These are phyloP conservation scores for Agapornis canus DNA, from an alignment of 2,797 vertebrate species.

Conservation along the genomic window DNA sequence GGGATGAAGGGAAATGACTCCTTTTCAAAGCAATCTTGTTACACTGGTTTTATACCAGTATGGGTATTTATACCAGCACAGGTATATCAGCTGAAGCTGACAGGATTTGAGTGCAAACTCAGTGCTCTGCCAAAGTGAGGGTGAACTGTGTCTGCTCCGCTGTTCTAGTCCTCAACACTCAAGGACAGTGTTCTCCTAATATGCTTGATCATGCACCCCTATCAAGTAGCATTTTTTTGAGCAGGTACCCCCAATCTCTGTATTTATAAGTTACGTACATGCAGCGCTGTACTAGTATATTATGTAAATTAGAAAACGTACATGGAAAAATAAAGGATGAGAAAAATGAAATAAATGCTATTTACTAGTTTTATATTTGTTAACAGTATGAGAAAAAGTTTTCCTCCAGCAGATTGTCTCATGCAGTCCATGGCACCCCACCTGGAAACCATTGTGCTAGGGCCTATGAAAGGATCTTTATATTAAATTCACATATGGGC, in stretches of 20 bases:
- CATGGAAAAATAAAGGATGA: background rate
- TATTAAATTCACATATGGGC: background rate
- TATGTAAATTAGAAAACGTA: background rate
- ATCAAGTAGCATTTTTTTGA: background rate
- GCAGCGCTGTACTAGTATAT: background rate
- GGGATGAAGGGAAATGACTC: background rate
- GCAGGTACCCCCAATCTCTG: background rate
- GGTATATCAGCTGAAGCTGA: background rate
- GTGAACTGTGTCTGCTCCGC: background rate
- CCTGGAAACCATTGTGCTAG: background rate
- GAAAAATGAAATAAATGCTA: background rate
- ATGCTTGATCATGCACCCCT: background rate
- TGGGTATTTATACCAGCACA: background rate
- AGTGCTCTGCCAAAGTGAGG: background rate
- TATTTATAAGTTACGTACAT: background rate
- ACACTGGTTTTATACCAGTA: background rate
- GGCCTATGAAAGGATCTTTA: background rate
- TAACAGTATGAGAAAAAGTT: background rate
- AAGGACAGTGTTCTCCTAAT: background rate
- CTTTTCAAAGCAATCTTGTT: background rate
- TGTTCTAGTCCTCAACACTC: background rate
- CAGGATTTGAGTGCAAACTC: accelerated
- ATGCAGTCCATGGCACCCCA: background rate
- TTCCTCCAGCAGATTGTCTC: background rate
- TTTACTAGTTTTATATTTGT: background rate